phyloP scores from a whole-genome alignment of 2,888 invertebrate genomes.

The Agrenia bidenticulata region DNA sequence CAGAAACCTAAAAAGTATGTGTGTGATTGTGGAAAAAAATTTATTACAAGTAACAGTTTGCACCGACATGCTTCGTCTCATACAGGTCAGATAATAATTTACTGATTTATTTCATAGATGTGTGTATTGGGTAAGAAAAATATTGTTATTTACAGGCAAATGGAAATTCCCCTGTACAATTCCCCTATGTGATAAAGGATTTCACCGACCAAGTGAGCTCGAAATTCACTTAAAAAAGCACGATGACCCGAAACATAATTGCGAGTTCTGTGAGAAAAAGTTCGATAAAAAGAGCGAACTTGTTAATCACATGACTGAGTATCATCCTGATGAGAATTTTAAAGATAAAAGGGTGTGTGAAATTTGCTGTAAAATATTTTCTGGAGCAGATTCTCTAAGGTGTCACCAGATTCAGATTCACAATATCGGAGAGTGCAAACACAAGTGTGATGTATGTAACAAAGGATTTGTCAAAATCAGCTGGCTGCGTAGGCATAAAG shows the following conservation, averaged over 20 bases:
- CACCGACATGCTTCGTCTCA: neutral
- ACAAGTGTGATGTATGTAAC: neutral
- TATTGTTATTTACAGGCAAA: neutral
- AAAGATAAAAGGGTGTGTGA: neutral
- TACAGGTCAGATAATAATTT: neutral
- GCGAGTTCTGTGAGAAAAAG: neutral
- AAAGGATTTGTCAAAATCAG: constrained; percentile 5
- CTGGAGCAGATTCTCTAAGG: neutral
- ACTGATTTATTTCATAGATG: neutral
- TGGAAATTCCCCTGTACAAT: constrained; percentile 10
- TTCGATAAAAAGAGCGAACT: neutral
- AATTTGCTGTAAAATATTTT: constrained; percentile 6
- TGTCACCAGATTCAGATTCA: constrained; percentile 6
- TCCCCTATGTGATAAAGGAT: neutral
- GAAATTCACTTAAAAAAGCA: neutral
- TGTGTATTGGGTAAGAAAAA: no score
- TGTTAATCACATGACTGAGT: neutral
- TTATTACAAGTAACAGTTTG: neutral
- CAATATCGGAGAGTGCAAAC: neutral
- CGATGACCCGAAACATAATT: neutral
- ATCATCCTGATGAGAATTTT: neutral
- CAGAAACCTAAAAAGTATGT: neutral
- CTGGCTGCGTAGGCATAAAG: neutral
- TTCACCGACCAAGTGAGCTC: constrained; percentile 2
- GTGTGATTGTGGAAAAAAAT: constrained; percentile 7